phyloP scores from a whole-genome alignment of 2,113 vertebrate species.

The Xenopus laevis region DNA sequence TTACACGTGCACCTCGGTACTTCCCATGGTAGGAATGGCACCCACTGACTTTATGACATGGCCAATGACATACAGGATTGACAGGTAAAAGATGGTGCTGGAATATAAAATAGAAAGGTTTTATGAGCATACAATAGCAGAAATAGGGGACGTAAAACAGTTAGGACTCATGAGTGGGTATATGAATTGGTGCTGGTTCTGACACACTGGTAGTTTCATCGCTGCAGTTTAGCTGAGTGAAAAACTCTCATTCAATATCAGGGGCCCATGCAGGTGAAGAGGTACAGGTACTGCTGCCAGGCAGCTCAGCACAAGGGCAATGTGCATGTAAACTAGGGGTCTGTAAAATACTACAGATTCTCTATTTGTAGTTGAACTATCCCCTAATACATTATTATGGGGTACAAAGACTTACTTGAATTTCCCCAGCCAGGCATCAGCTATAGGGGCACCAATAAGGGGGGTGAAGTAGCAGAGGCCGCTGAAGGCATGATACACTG shows the following conservation, averaged over 20 bases:
- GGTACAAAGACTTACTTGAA: conserved; percentile 75
- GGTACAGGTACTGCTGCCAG: background rate
- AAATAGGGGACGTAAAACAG: too few species aligned
- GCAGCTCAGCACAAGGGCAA: too few species aligned
- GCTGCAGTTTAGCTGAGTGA: too few species aligned
- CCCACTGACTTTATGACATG: conserved; percentile 92
- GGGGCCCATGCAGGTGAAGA: background rate
- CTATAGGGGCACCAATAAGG: conserved; percentile 87
- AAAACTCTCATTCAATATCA: too few species aligned
- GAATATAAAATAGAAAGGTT: conserved; percentile 49
- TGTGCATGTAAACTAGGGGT: too few species aligned
- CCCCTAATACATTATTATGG: background rate
- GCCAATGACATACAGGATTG: conserved; percentile 87
- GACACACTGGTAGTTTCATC: too few species aligned
- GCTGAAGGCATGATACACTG: conserved; percentile 90
- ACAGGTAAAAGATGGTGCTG: conserved; percentile 96
- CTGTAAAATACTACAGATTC: too few species aligned
- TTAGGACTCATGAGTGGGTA: too few species aligned
- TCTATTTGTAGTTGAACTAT: too few species aligned
- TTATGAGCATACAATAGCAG: too few species aligned
- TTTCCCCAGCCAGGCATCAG: conserved; percentile 95
- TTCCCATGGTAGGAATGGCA: conserved; percentile 84
- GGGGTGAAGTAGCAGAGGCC: conserved; percentile 95
- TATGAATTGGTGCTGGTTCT: too few species aligned
- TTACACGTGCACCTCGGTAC: conserved; percentile 80